phyloP scores from a whole-genome alignment of 2,113 vertebrate species.

The Ochotona curzoniae region DNA sequence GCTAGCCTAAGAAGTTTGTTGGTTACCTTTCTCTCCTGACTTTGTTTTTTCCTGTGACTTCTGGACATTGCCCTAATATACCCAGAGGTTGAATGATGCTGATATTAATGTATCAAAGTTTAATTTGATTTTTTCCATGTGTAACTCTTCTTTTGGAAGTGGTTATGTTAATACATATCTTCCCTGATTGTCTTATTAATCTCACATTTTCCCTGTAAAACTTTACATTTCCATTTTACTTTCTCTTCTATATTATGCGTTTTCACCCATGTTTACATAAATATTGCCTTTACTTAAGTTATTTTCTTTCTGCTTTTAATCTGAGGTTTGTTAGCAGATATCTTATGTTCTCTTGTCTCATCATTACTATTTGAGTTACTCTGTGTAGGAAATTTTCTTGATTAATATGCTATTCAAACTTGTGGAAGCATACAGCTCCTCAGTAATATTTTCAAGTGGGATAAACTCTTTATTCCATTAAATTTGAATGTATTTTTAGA shows the following conservation, averaged over 20 bases:
- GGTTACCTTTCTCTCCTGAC: background rate
- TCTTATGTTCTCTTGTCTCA: background rate
- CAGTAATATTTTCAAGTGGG: conserved; percentile 3
- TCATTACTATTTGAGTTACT: background rate
- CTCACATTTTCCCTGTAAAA: background rate
- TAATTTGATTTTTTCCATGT: background rate
- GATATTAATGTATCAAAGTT: background rate
- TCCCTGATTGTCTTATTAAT: background rate
- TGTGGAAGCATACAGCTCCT: background rate
- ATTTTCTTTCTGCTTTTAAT: background rate
- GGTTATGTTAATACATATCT: background rate
- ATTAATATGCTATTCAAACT: conserved; percentile 47
- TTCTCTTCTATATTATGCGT: background rate
- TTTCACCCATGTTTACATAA: background rate
- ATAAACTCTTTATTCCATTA: background rate
- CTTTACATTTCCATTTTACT: background rate
- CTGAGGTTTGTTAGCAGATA: background rate
- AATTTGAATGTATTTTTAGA: too few species aligned
- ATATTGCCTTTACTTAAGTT: background rate
- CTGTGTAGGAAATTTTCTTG: background rate
- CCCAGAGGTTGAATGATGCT: background rate
- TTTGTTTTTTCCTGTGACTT: background rate
- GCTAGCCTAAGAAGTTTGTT: background rate
- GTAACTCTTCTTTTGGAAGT: too few species aligned
- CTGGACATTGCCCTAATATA: background rate